A percentile compares a stretch with the other conserved stretches of the same genome.
These are phyloP conservation scores for Lepas anatifera DNA, from an alignment of 2,888 invertebrate species.

Conservation along the genomic window DNA sequence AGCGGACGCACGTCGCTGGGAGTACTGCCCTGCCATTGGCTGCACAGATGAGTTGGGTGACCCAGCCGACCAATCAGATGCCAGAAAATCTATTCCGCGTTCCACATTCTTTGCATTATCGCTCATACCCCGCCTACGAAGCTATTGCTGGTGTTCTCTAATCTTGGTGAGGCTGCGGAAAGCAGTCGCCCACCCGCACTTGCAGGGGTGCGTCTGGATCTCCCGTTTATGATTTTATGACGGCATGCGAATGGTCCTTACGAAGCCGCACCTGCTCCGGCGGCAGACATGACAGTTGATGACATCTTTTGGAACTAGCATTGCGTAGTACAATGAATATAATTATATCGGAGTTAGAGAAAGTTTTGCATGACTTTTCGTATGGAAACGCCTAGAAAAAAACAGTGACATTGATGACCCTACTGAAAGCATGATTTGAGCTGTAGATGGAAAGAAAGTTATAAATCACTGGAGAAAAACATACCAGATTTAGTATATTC, in stretches of 20 bases:
- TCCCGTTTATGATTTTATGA: neutral
- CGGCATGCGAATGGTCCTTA: neutral
- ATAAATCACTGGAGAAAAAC: neutral
- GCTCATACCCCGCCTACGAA: slow-evolving; percentile 1
- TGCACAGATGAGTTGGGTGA: neutral
- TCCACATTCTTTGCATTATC: slow-evolving; percentile 8
- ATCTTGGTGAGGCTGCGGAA: neutral
- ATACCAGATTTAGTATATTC: neutral
- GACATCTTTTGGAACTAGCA: neutral
- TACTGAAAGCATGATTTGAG: too few species aligned
- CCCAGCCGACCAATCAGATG: neutral
- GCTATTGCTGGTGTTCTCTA: neutral
- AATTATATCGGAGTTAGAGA: too few species aligned
- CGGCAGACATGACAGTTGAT: slow-evolving; percentile 10
- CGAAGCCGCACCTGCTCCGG: neutral
- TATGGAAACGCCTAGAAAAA: too few species aligned
- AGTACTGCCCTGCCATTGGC: neutral
- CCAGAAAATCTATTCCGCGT: neutral
- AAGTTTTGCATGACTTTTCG: too few species aligned
- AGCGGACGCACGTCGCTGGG: neutral
- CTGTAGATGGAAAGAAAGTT: too few species aligned
- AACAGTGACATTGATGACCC: too few species aligned
- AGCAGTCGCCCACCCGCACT: neutral
- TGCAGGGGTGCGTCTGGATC: neutral
- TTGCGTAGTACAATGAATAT: too few species aligned